phyloP scores from a whole-genome alignment of 2,888 invertebrate species.

The Ectropis crepuscularia region DNA sequence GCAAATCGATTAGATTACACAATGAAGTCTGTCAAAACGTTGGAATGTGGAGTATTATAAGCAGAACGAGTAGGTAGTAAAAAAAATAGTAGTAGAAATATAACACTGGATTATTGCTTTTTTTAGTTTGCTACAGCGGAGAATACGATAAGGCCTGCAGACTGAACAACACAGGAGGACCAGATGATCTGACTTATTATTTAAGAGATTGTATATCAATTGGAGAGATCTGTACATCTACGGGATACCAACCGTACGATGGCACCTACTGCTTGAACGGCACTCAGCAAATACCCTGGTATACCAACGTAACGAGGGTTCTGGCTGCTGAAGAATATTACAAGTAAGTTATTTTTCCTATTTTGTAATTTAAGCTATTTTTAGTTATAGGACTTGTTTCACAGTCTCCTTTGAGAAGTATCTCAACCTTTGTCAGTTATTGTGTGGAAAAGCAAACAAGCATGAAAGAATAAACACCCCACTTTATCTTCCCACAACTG shows the following conservation, averaged over 20 bases:
- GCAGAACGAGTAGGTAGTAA: too few relatives aligned
- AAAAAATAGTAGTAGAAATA: too few relatives aligned
- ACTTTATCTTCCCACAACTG: too few relatives aligned
- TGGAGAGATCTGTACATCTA: slow-evolving; percentile 74
- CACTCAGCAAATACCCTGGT: slow-evolving; percentile 70
- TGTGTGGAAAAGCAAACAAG: too few relatives aligned
- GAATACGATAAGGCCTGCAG: slow-evolving; percentile 84
- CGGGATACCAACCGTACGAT: slow-evolving; percentile 70
- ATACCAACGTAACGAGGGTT: slow-evolving; percentile 79
- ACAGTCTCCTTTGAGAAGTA: too few relatives aligned
- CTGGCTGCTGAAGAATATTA: slow-evolving; percentile 88
- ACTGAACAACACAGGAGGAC: slow-evolving; percentile 59
- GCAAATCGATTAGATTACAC: too few relatives aligned
- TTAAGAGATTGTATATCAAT: slow-evolving; percentile 78
- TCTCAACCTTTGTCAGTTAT: too few relatives aligned
- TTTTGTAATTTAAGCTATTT: slow-evolving; percentile 1
- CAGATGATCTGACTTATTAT: slow-evolving; percentile 79
- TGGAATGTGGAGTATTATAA: too few relatives aligned
- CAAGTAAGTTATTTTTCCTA: slow-evolving; percentile 75
- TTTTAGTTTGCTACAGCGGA: slow-evolving; percentile 87
- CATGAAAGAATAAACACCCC: too few relatives aligned
- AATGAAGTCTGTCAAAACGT: too few relatives aligned
- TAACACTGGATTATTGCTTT: slow-evolving; percentile 17
- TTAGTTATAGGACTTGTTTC: background rate
- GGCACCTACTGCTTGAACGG: slow-evolving; percentile 74